phyloP scores from a whole-genome alignment of 53 echinoderm and acorn worm species.

The Paracentrotus lividus region DNA sequence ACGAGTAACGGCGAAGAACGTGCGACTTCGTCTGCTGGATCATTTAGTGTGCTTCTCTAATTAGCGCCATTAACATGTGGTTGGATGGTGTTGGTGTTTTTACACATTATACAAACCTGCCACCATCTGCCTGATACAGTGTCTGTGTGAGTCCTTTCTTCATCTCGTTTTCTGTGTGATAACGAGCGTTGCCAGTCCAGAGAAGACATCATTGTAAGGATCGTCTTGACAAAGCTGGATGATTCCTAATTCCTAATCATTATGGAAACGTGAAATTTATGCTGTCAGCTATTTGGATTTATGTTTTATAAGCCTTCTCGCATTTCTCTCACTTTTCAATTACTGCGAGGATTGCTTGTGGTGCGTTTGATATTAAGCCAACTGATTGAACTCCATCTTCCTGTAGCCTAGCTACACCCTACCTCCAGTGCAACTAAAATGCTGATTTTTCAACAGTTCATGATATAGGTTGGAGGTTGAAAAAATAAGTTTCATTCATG shows the following conservation, averaged over 20 bases:
- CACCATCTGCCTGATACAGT: background rate
- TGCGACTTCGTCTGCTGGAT: background rate
- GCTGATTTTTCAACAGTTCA: background rate
- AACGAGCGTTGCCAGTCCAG: background rate
- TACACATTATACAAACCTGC: background rate
- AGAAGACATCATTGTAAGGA: constrained; percentile 3
- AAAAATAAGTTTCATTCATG: too few species aligned
- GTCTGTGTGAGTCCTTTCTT: background rate
- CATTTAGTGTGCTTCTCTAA: constrained; percentile 40
- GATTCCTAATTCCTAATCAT: background rate
- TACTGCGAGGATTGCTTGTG: background rate
- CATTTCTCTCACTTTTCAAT: too few species aligned
- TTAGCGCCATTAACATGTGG: constrained; percentile 64
- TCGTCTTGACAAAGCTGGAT: background rate
- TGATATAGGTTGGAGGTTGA: too few species aligned
- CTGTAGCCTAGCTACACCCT: background rate
- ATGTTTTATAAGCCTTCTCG: too few species aligned
- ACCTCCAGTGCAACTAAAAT: background rate
- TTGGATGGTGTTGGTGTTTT: constrained; percentile 21
- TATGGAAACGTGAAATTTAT: background rate
- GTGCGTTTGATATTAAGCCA: background rate
- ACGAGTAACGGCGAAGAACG: background rate
- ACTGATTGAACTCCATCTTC: background rate
- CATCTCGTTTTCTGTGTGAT: background rate
- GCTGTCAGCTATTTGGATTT: too few species aligned